A percentile compares a stretch with the other conserved stretches of the same genome.
Evolutionary conservation across 2,888 invertebrate genomes (phyloP).

Genomic region (Caenorhabditis imperialis): DNA sequence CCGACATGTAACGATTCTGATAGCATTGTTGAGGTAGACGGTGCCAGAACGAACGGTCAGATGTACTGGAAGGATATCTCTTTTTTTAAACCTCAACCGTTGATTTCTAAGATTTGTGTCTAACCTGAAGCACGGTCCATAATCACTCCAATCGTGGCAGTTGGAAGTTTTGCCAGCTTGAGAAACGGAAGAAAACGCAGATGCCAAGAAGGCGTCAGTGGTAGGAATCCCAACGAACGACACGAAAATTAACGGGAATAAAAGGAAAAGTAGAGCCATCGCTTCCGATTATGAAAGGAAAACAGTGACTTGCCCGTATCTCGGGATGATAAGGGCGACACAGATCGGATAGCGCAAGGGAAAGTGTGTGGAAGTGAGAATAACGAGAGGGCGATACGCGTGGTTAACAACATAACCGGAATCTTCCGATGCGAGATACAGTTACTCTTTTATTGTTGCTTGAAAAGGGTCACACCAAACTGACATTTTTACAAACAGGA

Average conservation of each 20-base stretch:
- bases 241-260: conserved; percentile 16
- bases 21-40: conserved; percentile 72
- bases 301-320: neutral
- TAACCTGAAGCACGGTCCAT: conserved; percentile 72
- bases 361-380: conserved; percentile 8
- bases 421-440: conserved; percentile 8
- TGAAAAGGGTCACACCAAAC: too few species aligned
- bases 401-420: conserved; percentile 44
- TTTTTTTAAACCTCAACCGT: neutral
- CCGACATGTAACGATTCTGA: conserved; percentile 72
- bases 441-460: conserved; percentile 41
- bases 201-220: conserved; percentile 69
- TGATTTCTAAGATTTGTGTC: neutral
- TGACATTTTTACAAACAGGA: conserved; percentile 38
- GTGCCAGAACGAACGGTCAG: conserved; percentile 72
- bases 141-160: conserved; percentile 73
- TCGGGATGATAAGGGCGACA: conserved; percentile 14
- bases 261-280: conserved; percentile 26
- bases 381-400: conserved; percentile 11
- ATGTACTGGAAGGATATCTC: conserved; percentile 63
- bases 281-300: too few species aligned
- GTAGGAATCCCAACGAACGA: conserved; percentile 43
- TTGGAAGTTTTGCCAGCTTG: conserved; percentile 70
- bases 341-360: conserved; percentile 17
- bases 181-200: conserved; percentile 72